phyloP scores from a whole-genome alignment of 2,888 invertebrate genomes.

The Netelia virgata region DNA sequence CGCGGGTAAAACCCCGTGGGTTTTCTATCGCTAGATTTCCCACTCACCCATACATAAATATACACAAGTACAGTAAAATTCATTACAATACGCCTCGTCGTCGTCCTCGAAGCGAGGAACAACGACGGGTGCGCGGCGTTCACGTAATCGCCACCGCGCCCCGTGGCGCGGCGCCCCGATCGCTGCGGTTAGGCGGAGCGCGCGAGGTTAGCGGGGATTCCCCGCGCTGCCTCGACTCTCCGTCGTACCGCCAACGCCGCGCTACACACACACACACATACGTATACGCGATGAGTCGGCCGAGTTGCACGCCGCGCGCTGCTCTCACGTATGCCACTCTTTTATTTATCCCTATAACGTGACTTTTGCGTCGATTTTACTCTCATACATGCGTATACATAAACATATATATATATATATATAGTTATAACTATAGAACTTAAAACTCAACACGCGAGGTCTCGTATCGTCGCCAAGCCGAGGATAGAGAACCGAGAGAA shows the following conservation, averaged over 20 bases:
- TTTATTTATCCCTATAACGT: slow-evolving; percentile 37
- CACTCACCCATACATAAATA: background rate
- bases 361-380: background rate
- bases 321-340: background rate
- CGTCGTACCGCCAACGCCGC: slow-evolving; percentile 1
- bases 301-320: slow-evolving; percentile 14
- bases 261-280: slow-evolving; percentile 19
- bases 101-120: slow-evolving; percentile 50
- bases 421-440: background rate
- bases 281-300: slow-evolving; percentile 35
- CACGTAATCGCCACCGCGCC: slow-evolving; percentile 62
- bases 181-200: background rate
- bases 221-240: slow-evolving; percentile 48
- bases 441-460: background rate
- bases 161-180: slow-evolving; percentile 30
- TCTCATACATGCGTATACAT: background rate
- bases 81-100: slow-evolving; percentile 31
- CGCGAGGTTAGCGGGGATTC: background rate
- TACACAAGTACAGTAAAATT: background rate
- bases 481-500: background rate
- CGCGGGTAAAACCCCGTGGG: slow-evolving; percentile 11
- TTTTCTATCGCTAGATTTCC: background rate
- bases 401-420: background rate
- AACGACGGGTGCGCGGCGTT: slow-evolving; percentile 44
- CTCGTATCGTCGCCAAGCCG: background rate